These are phyloP conservation scores for Ctenoplectra terminalis DNA, from an alignment of 1,140 invertebrate species.

Conservation along the genomic window DNA sequence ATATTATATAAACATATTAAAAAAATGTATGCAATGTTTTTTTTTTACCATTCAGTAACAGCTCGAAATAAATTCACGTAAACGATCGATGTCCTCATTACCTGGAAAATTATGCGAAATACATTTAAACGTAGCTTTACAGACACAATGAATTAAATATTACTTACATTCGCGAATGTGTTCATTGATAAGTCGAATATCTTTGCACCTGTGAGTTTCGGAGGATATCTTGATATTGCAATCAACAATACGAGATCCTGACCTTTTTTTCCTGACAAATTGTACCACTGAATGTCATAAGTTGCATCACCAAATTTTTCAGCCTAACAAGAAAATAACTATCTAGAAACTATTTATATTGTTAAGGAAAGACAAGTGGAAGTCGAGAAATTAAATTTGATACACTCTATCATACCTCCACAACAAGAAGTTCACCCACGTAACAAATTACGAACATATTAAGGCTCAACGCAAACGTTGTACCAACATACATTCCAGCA, in stretches of 20 bases:
- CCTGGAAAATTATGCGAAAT: constrained; percentile 39
- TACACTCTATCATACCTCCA: constrained; percentile 58
- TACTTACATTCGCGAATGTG: constrained; percentile 52
- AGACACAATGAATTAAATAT: too few species aligned
- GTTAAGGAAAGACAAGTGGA: too few species aligned
- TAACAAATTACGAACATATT: constrained; percentile 73
- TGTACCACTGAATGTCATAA: constrained; percentile 54
- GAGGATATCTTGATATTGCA: constrained; percentile 44
- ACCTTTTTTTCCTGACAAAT: constrained; percentile 31
- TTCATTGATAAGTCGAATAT: constrained; percentile 49
- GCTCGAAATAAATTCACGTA: constrained; percentile 63
- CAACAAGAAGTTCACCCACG: constrained; percentile 66
- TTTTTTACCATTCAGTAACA: constrained; percentile 17
- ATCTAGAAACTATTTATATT: too few species aligned
- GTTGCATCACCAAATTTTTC: constrained; percentile 15
- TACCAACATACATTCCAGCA: too few species aligned
- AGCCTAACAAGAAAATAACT: too few species aligned
- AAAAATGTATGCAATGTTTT: too few species aligned
- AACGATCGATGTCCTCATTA: constrained; percentile 45
- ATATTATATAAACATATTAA: too few species aligned
- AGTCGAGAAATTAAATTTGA: too few species aligned
- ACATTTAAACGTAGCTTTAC: too few species aligned
- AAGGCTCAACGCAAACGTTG: constrained; percentile 58
- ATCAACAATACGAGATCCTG: constrained; percentile 36
- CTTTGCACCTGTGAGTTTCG: constrained; percentile 57